Percentiles rank a stretch among this genome's conserved stretches.
Evolutionary conservation across 2,888 invertebrate species (phyloP).

Genomic region (Nemotelus nigrinus): DNA sequence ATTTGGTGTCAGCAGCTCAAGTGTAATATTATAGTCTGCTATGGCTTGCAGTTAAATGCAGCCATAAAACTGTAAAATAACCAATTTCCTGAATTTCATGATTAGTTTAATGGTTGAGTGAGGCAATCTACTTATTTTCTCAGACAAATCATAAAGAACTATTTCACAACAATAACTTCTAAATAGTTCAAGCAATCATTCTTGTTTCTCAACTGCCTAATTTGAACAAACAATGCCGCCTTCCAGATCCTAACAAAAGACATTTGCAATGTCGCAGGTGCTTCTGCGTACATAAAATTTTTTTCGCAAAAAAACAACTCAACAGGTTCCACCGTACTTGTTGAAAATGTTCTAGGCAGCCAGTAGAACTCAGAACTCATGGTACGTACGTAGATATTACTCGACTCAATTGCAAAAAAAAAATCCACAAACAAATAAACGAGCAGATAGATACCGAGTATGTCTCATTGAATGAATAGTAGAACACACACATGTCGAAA

Average conservation of each 20-base stretch:
- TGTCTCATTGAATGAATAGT: conserved; percentile 34
- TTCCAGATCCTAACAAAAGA: conserved; percentile 2
- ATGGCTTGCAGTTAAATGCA: too few species aligned
- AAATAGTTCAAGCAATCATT: too few species aligned
- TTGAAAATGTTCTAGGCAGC: neutral
- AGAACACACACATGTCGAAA: conserved; percentile 33
- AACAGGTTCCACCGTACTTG: neutral
- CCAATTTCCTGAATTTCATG: too few species aligned
- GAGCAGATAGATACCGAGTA: neutral
- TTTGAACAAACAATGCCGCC: conserved; percentile 7
- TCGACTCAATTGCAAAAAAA: neutral
- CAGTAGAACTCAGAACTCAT: neutral
- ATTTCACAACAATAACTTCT: too few species aligned
- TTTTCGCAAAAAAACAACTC: conserved; percentile 5
- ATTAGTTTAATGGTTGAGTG: too few species aligned
- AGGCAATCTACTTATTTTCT: too few species aligned
- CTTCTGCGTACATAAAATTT: neutral
- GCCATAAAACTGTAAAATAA: too few species aligned
- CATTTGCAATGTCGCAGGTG: conserved; percentile 26
- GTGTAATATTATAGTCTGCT: too few species aligned
- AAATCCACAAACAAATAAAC: neutral
- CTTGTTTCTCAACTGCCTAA: too few species aligned
- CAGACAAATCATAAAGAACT: too few species aligned
- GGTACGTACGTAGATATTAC: neutral
- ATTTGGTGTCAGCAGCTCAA: neutral